phyloP scores from a whole-genome alignment of 2,797 vertebrate genomes.

The Psittacula echo region DNA sequence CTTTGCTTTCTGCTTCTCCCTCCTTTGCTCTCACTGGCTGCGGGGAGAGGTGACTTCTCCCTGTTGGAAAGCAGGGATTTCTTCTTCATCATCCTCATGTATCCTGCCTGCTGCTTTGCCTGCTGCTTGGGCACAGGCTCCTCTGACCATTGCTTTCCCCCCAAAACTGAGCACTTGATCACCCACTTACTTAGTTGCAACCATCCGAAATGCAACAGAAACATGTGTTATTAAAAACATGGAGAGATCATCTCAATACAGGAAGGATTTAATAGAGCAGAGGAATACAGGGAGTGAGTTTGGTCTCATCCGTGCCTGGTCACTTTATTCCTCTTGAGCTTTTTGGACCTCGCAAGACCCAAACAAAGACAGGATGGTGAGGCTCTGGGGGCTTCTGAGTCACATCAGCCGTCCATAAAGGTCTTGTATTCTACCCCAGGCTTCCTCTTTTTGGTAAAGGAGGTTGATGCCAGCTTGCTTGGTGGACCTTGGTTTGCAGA shows the following conservation, averaged over 20 bases:
- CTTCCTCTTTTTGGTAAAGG: background rate
- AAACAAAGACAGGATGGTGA: background rate
- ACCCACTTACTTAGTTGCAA: accelerated
- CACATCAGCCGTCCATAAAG: background rate
- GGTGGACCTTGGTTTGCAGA: background rate
- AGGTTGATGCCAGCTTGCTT: background rate
- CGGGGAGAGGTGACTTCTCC: background rate
- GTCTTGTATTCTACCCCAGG: background rate
- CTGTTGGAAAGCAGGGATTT: background rate
- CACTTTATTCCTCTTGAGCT: background rate
- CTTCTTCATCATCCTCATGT: accelerated
- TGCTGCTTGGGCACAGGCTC: background rate
- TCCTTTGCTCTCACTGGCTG: background rate
- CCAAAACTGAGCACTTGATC: accelerated
- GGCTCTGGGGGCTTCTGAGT: background rate
- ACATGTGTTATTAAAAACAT: background rate
- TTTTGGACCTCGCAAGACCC: background rate
- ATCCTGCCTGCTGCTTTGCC: background rate
- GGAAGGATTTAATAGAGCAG: background rate
- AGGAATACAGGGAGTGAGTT: background rate
- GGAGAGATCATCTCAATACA: background rate
- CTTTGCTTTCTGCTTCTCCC: background rate
- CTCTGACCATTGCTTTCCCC: accelerated
- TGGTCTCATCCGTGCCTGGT: background rate
- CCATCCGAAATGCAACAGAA: background rate